Percentiles rank a stretch among this genome's conserved stretches.
These are phyloP conservation scores for Ellobius talpinus DNA, from an alignment of 2,113 vertebrate species.

Conservation along the genomic window DNA sequence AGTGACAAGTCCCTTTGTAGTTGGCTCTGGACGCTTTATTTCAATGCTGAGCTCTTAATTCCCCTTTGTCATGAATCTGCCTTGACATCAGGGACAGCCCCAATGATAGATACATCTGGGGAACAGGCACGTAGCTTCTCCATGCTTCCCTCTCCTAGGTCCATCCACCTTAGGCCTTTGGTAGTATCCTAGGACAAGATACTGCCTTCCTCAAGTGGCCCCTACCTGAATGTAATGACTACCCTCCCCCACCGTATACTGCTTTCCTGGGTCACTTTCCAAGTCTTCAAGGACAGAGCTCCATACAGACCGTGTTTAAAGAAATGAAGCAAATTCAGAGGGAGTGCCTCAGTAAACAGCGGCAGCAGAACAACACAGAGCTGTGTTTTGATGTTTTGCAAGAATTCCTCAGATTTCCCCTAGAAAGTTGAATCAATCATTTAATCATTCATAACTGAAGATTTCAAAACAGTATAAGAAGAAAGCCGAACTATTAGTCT, in stretches of 20 bases:
- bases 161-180: neutral
- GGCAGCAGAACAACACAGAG: slow-evolving; percentile 3
- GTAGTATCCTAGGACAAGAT: neutral
- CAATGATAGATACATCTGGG: neutral
- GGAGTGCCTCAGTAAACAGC: slow-evolving; percentile 40
- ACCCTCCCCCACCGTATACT: neutral
- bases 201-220: neutral
- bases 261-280: neutral
- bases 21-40: neutral
- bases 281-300: neutral
- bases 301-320: neutral
- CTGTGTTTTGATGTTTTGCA: slow-evolving; percentile 45
- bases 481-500: slow-evolving; percentile 20
- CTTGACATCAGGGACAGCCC: neutral
- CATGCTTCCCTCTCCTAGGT: neutral
- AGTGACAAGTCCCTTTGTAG: neutral
- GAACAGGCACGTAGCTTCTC: neutral
- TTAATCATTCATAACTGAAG: slow-evolving; percentile 58
- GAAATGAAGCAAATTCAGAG: slow-evolving; percentile 5
- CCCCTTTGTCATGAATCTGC: neutral
- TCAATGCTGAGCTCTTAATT: neutral
- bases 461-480: slow-evolving; percentile 66
- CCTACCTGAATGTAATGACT: neutral
- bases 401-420: slow-evolving; percentile 48
- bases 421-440: slow-evolving; percentile 29